A percentile compares a stretch with the other conserved stretches of the same genome.
Evolutionary conservation across 2,888 invertebrate genomes (phyloP).

Genomic region (Priocnemis perturbator): DNA sequence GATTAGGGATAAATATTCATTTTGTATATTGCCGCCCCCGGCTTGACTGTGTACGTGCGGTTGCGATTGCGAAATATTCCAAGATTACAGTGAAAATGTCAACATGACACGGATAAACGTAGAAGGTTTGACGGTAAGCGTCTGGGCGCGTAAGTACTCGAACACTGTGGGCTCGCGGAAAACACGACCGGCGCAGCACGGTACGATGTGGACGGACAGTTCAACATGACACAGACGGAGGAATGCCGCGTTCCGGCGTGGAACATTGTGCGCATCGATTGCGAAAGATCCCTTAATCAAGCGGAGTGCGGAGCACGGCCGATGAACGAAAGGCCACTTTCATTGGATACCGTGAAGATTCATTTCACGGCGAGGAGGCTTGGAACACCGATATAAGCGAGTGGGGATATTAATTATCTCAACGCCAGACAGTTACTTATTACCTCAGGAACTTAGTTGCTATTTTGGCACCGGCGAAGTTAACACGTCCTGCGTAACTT

Average conservation of each 20-base stretch:
- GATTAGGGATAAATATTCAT: neutral
- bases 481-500: conserved; percentile 36
- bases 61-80: too few species aligned
- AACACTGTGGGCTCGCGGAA: too few species aligned
- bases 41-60: too few species aligned
- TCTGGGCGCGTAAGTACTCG: too few species aligned
- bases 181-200: too few species aligned
- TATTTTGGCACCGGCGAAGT: conserved; percentile 46
- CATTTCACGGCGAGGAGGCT: conserved; percentile 24
- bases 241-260: neutral
- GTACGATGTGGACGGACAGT: too few species aligned
- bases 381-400: conserved; percentile 27
- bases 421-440: conserved; percentile 44
- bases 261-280: conserved; percentile 4
- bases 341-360: conserved; percentile 20
- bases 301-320: neutral
- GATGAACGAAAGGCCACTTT: neutral
- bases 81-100: too few species aligned
- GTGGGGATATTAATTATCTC: conserved; percentile 44
- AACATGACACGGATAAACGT: too few species aligned
- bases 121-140: too few species aligned
- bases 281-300: neutral
- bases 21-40: too few species aligned
- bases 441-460: conserved; percentile 47
- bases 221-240: too few species aligned